These are phyloP conservation scores for Limosa lapponica DNA, from an alignment of 2,797 vertebrate species.

Conservation along the genomic window DNA sequence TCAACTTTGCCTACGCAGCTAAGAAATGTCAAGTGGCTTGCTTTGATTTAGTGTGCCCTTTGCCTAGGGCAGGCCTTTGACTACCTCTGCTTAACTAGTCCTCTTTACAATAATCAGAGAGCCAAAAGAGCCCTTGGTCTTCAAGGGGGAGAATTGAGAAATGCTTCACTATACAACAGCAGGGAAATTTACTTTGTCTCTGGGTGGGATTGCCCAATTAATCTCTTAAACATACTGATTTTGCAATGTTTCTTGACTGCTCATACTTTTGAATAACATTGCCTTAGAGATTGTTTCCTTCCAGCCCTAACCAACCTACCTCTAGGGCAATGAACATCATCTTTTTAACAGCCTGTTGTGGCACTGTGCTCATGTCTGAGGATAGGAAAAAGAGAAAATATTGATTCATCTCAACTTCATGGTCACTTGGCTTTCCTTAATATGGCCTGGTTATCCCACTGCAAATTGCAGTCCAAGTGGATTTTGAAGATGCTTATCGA, in stretches of 20 bases:
- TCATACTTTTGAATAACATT: neutral
- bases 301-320: neutral
- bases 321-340: neutral
- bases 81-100: constrained; percentile 35
- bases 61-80: constrained; percentile 12
- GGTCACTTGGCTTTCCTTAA: neutral
- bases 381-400: neutral
- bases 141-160: neutral
- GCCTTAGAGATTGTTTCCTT: neutral
- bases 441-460: neutral
- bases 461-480: neutral
- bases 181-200: constrained; percentile 14
- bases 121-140: constrained; percentile 12
- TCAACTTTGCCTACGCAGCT: neutral
- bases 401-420: neutral
- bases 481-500: neutral
- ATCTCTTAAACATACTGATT: neutral
- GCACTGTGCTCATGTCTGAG: neutral
- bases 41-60: neutral
- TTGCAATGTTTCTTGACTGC: constrained; percentile 11
- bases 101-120: neutral
- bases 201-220: neutral
- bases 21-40: constrained; percentile 14
- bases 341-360: neutral
- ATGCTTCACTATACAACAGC: neutral